Conservation (phyloP, 1,140 invertebrate genomes). For the Anastrepha ludens region DNA sequence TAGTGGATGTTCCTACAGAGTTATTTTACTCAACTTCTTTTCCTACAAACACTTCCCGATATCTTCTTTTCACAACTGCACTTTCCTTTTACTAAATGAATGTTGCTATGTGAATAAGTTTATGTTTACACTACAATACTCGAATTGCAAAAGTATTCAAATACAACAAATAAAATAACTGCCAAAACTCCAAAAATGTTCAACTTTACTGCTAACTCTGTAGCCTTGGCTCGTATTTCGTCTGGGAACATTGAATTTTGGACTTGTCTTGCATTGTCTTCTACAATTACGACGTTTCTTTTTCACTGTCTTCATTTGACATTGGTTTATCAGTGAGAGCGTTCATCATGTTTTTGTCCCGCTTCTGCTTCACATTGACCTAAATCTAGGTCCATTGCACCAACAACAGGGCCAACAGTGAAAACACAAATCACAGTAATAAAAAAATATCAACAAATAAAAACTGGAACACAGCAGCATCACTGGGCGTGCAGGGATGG, state of each 20-base stretch:
- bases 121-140: neutral
- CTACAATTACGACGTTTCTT: neutral
- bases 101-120: neutral
- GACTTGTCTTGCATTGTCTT: neutral
- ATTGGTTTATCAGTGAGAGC: slow-evolving; percentile 44
- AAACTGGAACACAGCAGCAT: neutral
- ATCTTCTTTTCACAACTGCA: neutral
- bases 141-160: neutral
- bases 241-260: neutral
- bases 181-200: neutral
- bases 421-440: neutral
- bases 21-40: too few species aligned
- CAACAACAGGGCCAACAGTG: neutral
- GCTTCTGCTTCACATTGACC: slow-evolving; percentile 39
- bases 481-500: neutral
- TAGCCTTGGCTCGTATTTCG: slow-evolving; percentile 1
- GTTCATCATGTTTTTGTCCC: slow-evolving; percentile 36
- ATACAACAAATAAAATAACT: neutral
- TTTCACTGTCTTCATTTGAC: neutral
- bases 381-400: slow-evolving; percentile 11
- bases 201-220: neutral
- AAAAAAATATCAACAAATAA: slow-evolving; percentile 6
- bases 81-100: neutral
- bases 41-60: neutral
- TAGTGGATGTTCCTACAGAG: too few species aligned